Conservation (phyloP, 2,797 vertebrate species). For the Sebastes nivosus region DNA sequence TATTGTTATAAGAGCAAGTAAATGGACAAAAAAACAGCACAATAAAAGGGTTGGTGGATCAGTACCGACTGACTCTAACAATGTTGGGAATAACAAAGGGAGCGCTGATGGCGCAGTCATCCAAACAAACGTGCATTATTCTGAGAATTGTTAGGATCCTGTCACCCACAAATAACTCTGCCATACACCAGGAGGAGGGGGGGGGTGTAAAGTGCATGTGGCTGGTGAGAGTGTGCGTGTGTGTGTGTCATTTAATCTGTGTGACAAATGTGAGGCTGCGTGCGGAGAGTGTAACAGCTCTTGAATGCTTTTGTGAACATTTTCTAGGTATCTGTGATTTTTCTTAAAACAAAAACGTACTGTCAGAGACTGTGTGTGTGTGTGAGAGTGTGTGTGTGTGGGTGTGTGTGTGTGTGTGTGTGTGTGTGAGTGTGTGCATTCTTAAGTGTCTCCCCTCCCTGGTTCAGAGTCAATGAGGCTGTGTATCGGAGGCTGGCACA, state of each 20-base stretch:
- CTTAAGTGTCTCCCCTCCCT: constrained; percentile 62
- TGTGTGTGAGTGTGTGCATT: constrained; percentile 5
- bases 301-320: constrained; percentile 46
- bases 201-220: constrained; percentile 42
- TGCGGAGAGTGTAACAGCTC: constrained; percentile 21
- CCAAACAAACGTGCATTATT: constrained; percentile 80
- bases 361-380: constrained; percentile 4
- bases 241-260: constrained; percentile 32
- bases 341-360: constrained; percentile 30
- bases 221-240: constrained; percentile 1
- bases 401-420: background rate
- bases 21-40: constrained; percentile 70
- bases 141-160: constrained; percentile 77
- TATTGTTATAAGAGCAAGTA: constrained; percentile 74
- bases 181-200: constrained; percentile 42
- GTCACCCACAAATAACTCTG: constrained; percentile 78
- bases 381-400: background rate
- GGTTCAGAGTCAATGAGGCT: constrained; percentile 74
- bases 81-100: constrained; percentile 75
- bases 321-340: constrained; percentile 8
- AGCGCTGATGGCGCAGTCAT: constrained; percentile 76
- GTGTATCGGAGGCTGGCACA: constrained; percentile 77
- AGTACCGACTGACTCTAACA: constrained; percentile 72
- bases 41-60: constrained; percentile 72
- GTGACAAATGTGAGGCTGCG: constrained; percentile 25